Evolutionary conservation across 2,888 invertebrate species (phyloP), one percentile per base, ranked within the genome.

Genomic region (Pandemis corylana): DNA sequence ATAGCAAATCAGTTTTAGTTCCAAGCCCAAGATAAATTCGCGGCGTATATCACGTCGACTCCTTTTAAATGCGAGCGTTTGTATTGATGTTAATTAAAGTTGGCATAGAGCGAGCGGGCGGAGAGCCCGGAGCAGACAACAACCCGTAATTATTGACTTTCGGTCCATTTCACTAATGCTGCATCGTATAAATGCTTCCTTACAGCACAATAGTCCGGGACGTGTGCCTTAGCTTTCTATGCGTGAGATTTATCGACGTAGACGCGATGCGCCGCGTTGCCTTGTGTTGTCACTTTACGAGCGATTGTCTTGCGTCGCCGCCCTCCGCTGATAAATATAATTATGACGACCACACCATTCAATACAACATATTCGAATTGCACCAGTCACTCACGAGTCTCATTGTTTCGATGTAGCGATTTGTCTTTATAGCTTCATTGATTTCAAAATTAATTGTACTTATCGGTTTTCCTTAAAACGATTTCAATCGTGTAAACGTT

Each of bases 21-120:
- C 80, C 79, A 81, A 80, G 81, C 81, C 84, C 82, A 80, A 84
- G 83, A 87, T 86, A 86, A 85, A 87, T 86, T 83, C 80, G 80
- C 83, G 76, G 80, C 83, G 83, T 88, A 88, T 85, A 87, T 86
- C 85, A 86, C 84, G 82, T 83, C 80, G 78, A 79, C 78, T 82
- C 81, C 82, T 85, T 80, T 82, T 83, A 83, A 80, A 80, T 81
- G 81, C 82, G 80, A 80, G 80, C 83, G 83, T 83, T 80, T 81
- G 84, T 80, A 81, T 83, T 84, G 85, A 83, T 87, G 87, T 87
- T 90, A 90, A 91, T 90, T 89, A 89, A 88, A 86, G 83, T 81
- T 82, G 81, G 81, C 84, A 83, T 82, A 76, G 78, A 75, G 76
- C 77, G 79, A 77, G 78, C 76, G 80, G 82, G 82, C 80, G 80